A percentile compares a stretch with the other conserved stretches of the same genome.
Conservation (phyloP, 2,888 invertebrate genomes). For the Caenorhabditis zanzibari region DNA sequence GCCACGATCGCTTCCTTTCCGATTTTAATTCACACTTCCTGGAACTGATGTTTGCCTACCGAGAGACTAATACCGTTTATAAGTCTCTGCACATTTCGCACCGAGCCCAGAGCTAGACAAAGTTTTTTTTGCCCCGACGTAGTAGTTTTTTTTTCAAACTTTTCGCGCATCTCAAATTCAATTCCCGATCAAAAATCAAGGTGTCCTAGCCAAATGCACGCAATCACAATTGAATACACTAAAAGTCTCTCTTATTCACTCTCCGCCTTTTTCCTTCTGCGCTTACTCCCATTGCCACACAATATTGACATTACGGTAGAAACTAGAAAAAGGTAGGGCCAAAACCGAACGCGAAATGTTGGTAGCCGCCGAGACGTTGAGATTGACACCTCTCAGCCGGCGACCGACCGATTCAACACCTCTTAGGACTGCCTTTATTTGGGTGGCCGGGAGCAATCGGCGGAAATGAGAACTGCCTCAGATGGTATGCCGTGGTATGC, state of each 20-base stretch:
- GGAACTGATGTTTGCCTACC: conserved; percentile 49
- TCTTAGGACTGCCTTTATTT: conserved; percentile 53
- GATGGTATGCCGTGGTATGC: conserved; percentile 37
- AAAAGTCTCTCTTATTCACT: neutral
- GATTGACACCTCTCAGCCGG: conserved; percentile 57
- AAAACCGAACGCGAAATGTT: conserved; percentile 47
- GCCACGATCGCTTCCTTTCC: conserved; percentile 2
- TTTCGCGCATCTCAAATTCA: conserved; percentile 30
- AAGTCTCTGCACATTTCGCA: conserved; percentile 11
- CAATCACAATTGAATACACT: conserved; percentile 34
- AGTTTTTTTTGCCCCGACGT: conserved; percentile 39
- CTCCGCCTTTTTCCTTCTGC: conserved; percentile 27
- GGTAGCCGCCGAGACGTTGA: conserved; percentile 51
- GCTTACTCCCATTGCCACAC: conserved; percentile 39
- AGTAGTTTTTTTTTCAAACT: conserved; percentile 23
- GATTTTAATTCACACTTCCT: conserved; percentile 51
- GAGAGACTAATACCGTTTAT: neutral
- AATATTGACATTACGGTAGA: conserved; percentile 65
- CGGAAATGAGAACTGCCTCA: neutral
- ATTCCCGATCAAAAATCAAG: conserved; percentile 33
- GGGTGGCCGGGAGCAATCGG: conserved; percentile 24
- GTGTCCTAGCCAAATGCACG: conserved; percentile 28
- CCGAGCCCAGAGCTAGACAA: conserved; percentile 8
- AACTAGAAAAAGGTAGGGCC: conserved; percentile 63
- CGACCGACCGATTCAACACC: conserved; percentile 57